These are phyloP conservation scores for Pachyuromys duprasi DNA, from an alignment of 2,797 vertebrate species.

Conservation along the genomic window DNA sequence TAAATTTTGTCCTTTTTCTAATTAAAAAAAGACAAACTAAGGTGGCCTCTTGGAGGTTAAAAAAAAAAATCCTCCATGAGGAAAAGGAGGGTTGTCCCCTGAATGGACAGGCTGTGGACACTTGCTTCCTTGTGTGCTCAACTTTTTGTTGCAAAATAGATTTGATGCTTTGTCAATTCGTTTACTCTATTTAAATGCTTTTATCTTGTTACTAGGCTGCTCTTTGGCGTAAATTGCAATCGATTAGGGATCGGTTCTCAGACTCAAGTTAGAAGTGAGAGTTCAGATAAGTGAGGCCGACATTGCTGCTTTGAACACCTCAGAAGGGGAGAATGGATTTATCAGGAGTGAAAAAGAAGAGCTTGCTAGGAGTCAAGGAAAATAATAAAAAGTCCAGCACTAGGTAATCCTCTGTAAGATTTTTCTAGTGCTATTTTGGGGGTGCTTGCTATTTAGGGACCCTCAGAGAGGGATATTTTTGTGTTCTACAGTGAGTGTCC, in stretches of 20 bases:
- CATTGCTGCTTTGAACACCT: constrained; percentile 83
- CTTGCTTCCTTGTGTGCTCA: neutral
- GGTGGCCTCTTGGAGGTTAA: neutral
- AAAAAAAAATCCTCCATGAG: neutral
- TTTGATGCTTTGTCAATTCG: constrained; percentile 71
- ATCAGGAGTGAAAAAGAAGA: constrained; percentile 87
- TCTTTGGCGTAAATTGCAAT: constrained; percentile 85
- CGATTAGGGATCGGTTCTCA: constrained; percentile 85
- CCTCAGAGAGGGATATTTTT: constrained; percentile 57
- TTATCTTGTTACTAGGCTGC: constrained; percentile 85
- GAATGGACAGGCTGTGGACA: neutral
- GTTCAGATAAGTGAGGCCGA: constrained; percentile 84
- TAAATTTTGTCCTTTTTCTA: neutral
- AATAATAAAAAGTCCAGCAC: constrained; percentile 86
- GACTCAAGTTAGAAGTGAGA: constrained; percentile 84
- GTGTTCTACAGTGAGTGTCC: constrained; percentile 18
- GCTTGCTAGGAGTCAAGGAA: constrained; percentile 86
- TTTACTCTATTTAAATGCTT: constrained; percentile 83
- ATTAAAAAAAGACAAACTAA: neutral
- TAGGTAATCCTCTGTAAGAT: constrained; percentile 83
- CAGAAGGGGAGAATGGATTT: constrained; percentile 85
- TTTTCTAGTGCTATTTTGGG: constrained; percentile 81
- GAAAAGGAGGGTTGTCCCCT: neutral
- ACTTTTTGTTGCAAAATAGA: constrained; percentile 67
- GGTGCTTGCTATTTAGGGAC: constrained; percentile 60